Evolutionary conservation across 1,140 invertebrate species (phyloP), one percentile per base, ranked within the genome.

Genomic region (Steinernema khuongi): DNA sequence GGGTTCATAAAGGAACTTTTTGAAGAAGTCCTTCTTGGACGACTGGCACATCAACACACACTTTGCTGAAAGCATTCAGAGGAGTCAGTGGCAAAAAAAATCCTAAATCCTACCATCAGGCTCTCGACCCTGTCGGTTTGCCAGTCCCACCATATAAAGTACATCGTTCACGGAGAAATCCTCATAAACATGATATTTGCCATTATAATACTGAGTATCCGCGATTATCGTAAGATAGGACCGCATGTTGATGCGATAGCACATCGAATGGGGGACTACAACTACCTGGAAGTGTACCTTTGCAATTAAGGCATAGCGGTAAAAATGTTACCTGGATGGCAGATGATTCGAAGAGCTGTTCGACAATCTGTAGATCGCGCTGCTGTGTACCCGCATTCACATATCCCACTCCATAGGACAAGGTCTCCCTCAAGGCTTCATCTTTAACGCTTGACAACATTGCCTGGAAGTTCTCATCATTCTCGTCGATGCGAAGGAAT

Each of bases 1-100:
- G 2, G 96, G 94, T 85, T 99, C 96, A 85, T 94, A 96, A 17
- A 99, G 88, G 85, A 99, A 96, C 86, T 99, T 99, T 84, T 97
- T 97, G 87, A 95, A 98, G 88, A 97, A 97, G 80, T 97, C 94
- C 87, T 97, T 98, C 86, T 98, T 98, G 0, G 94, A 94, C 72
- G 90, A 92, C 83, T 97, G 96, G 87, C 96, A 99, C 88, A 99
- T 91, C 1, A 99, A 88, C 1, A 99, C 93, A 83, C 94, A 97
- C 85, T 96, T 96, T 17, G 86, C 87, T 87, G 78, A 81, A 81
- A 71, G 31, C 71, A 79, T 79, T 31, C 7, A 67, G 30, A 0
- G 19, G 19, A 75, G 11, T n/a, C 11, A 73, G 26, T 74, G 1
- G 30, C 28, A 17, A 19, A 70, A 4, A 36, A 70, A 30, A 26